A percentile compares a stretch with the other conserved stretches of the same genome.
Evolutionary conservation across 2,888 invertebrate genomes (phyloP).

Genomic region (Xanthorhoe spadicearia): DNA sequence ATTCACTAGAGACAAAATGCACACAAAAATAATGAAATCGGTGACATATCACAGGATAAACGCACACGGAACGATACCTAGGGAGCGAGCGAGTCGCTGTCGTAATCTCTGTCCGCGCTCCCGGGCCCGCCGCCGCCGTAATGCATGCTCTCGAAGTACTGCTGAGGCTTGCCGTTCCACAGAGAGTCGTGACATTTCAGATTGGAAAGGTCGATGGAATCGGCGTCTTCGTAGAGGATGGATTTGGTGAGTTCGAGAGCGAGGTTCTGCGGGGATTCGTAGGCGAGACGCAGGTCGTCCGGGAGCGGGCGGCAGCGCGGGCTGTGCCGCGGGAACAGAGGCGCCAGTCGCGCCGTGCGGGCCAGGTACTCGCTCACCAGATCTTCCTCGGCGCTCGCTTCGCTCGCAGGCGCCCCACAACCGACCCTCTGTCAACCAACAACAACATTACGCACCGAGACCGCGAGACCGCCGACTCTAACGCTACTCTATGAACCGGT

Average conservation of each 20-base stretch:
- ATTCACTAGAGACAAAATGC: slow-evolving; percentile 32
- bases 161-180: slow-evolving; percentile 82
- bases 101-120: slow-evolving; percentile 55
- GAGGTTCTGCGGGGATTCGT: slow-evolving; percentile 69
- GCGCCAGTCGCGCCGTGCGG: slow-evolving; percentile 68
- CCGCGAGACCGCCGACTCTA: neutral
- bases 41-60: slow-evolving; percentile 61
- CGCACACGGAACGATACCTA: slow-evolving; percentile 51
- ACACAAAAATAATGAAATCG: slow-evolving; percentile 41
- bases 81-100: slow-evolving; percentile 68
- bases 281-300: slow-evolving; percentile 53
- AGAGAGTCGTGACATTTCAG: slow-evolving; percentile 74
- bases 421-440: slow-evolving; percentile 44
- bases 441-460: slow-evolving; percentile 25
- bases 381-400: slow-evolving; percentile 39
- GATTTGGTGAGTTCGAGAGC: slow-evolving; percentile 65
- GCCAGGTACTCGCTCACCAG: slow-evolving; percentile 70
- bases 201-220: slow-evolving; percentile 56
- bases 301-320: slow-evolving; percentile 65
- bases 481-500: neutral
- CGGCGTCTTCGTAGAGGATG: slow-evolving; percentile 70
- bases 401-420: no score
- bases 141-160: slow-evolving; percentile 88
- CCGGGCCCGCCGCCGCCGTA: slow-evolving; percentile 72
- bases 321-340: slow-evolving; percentile 59